Evolutionary conservation across 2,888 invertebrate genomes (phyloP).

Genomic region (Chrysotoxum bicinctum): DNA sequence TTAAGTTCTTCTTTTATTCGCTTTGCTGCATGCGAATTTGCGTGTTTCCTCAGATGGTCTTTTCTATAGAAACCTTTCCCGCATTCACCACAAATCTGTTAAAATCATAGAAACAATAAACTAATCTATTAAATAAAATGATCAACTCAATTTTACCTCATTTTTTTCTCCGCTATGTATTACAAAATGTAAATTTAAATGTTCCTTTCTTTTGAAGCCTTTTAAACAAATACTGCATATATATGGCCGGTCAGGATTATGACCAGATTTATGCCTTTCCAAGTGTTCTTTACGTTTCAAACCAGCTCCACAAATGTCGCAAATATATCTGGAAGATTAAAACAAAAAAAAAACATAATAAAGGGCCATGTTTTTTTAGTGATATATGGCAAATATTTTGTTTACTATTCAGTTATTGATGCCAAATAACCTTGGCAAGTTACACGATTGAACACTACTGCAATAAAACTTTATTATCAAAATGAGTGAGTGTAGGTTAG

Average conservation of each 20-base stretch:
- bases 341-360: neutral
- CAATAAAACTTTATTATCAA: too few relatives aligned
- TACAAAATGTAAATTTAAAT: conserved; percentile 91
- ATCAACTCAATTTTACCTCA: conserved; percentile 82
- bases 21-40: conserved; percentile 89
- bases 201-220: conserved; percentile 91
- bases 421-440: too few relatives aligned
- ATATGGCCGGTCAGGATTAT: conserved; percentile 91
- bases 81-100: conserved; percentile 77
- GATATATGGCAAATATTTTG: too few relatives aligned
- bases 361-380: too few relatives aligned
- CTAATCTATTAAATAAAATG: neutral
- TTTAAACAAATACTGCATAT: conserved; percentile 90
- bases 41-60: conserved; percentile 91
- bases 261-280: conserved; percentile 90
- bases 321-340: conserved; percentile 83
- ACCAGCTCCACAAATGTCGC: conserved; percentile 89
- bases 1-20: conserved; percentile 86
- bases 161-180: conserved; percentile 93
- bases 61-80: conserved; percentile 88
- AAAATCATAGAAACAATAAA: neutral
- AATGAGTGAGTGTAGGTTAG: too few relatives aligned
- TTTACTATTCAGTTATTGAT: too few relatives aligned
- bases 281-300: conserved; percentile 90
- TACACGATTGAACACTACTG: too few relatives aligned